phyloP scores from a whole-genome alignment of 2,113 vertebrate genomes.

The Eleginops maclovinus region DNA sequence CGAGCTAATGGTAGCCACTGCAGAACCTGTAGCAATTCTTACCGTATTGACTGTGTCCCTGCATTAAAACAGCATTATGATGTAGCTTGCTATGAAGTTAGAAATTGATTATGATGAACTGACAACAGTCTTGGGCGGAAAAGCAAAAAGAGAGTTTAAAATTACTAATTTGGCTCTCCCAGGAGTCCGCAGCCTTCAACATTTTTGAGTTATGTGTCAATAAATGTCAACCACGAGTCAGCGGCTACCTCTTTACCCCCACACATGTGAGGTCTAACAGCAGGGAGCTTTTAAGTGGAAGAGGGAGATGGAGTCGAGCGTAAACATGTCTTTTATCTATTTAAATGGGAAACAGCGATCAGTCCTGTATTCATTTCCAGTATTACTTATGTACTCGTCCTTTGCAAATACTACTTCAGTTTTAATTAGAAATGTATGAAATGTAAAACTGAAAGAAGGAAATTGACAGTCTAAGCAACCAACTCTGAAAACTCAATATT shows the following conservation, averaged over 20 bases:
- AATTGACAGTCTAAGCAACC: neutral
- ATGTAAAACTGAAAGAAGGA: neutral
- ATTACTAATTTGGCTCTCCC: too few relatives aligned
- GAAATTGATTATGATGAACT: neutral
- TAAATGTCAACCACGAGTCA: constrained; percentile 61
- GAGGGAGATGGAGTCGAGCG: neutral
- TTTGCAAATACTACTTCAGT: neutral
- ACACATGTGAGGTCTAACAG: constrained; percentile 3
- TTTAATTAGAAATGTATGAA: neutral
- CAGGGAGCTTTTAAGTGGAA: neutral
- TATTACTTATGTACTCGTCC: neutral
- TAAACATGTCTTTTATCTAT: constrained; percentile 15
- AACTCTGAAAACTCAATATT: neutral
- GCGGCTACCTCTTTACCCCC: neutral
- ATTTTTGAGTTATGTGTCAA: constrained; percentile 23
- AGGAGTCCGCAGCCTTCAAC: constrained; percentile 1
- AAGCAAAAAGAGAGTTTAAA: neutral
- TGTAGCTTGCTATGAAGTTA: neutral
- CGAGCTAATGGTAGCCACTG: neutral
- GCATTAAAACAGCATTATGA: neutral
- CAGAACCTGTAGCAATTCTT: neutral
- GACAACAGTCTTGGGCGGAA: too few relatives aligned
- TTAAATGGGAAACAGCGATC: neutral
- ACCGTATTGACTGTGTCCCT: neutral
- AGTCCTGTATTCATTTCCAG: neutral